Base-by-base conservation (phyloP, 2,113 vertebrate species). In the Taxidea taxus region DNA sequence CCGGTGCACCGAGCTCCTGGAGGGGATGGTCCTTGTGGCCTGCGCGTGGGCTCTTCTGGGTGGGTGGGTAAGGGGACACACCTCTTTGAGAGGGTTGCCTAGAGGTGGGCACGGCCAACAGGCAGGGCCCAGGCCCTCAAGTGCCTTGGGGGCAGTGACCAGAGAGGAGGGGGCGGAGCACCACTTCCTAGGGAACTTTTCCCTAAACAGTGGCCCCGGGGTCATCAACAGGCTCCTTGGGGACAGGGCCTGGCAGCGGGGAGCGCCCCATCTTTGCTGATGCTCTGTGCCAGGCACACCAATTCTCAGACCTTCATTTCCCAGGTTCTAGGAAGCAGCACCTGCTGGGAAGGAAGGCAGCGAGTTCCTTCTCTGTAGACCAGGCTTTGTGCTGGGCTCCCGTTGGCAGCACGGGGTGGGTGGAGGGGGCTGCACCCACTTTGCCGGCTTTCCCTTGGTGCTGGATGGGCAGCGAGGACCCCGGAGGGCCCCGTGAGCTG, bases 221-320 rank as follows among this genome's bases (percentile, higher is more conserved):
- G 1, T 0, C 9, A 6, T 9, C 18, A 1, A 18, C 14, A 49
- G 68, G 42, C 87, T 62, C 3, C 39, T 18, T 13, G 1, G 56
- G 87, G 42, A 3, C 54, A n/a, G 68, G 31, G 56, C 15, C 6
- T 0, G 9, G 56, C 18, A 1, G 56, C 3, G 56, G 42, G 29
- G 23, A 47, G 34, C 56, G 29, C 31, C 14, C 0, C 42, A 34
- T 29, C 27, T 62, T 44, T 62, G 37, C 56, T 84, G 39, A 18
- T 2, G 6, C 56, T 7, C 21, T 0, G 12, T 81, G 31, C 21
- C 8, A 3, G 51, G 51, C 6, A 0, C 4, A 0, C 66, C 9
- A 4, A 49, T 72, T 27, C n/a, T 56, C 49, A 37, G n/a, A 37
- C 18, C 3, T 56, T 12, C 51, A 1, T 1, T 31, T 31, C 51